Percentiles rank a stretch among this genome's conserved stretches.
phyloP scores from a whole-genome alignment of 2,888 invertebrate species.

The Eupithecia abbreviata region DNA sequence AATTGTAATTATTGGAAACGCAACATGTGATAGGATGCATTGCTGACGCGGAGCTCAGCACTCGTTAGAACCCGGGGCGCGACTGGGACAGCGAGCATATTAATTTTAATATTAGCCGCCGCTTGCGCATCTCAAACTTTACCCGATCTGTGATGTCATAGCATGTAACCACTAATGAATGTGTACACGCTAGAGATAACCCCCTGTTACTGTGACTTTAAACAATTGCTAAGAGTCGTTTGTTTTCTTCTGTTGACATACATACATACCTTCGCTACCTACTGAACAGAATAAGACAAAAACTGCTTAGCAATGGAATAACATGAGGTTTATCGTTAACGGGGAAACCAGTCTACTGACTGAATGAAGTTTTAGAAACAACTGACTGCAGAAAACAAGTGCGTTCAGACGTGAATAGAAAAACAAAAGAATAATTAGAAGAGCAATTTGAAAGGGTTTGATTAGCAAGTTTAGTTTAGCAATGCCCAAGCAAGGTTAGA shows the following conservation, averaged over 20 bases:
- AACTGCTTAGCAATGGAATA: not conserved
- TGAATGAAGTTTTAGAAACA: conserved; percentile 24
- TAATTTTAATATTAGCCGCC: conserved; percentile 81
- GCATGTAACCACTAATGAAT: not conserved
- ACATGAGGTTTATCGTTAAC: not conserved
- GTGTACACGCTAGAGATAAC: conserved; percentile 42
- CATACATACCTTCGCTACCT: too few relatives aligned
- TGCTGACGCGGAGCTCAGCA: conserved; percentile 62
- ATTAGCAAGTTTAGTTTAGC: conserved; percentile 56
- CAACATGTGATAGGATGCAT: conserved; percentile 69
- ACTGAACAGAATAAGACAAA: not conserved
- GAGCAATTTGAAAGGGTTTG: conserved; percentile 49
- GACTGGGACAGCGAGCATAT: conserved; percentile 80
- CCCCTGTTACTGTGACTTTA: not conserved
- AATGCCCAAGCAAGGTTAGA: conserved; percentile 60
- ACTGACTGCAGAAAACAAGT: conserved; percentile 44
- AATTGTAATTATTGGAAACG: conserved; percentile 63
- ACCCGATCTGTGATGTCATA: conserved; percentile 14
- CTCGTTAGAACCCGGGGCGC: conserved; percentile 72
- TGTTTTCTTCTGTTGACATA: not conserved
- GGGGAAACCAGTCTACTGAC: conserved; percentile 27
- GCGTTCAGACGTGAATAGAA: not conserved
- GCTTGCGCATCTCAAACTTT: conserved; percentile 71
- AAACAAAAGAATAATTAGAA: conserved; percentile 58
- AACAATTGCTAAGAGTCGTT: not conserved